A percentile compares a stretch with the other conserved stretches of the same genome.
phyloP scores from a whole-genome alignment of 2,797 vertebrate species.

The Centroberyx gerrardi region DNA sequence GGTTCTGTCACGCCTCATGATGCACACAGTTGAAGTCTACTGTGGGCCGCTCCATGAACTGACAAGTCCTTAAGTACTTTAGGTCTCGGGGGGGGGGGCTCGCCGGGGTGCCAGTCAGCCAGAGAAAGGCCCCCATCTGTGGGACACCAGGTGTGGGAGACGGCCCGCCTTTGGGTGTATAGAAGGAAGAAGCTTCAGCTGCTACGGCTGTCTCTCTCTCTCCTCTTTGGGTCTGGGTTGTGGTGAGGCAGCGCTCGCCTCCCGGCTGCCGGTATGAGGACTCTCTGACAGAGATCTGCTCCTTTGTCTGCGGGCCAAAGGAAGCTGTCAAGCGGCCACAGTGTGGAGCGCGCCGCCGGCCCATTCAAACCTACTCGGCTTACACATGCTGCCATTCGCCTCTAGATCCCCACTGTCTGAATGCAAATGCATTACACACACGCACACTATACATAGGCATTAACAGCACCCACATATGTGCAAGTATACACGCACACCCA shows the following conservation, averaged over 20 bases:
- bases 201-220: slow-evolving; percentile 20
- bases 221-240: slow-evolving; percentile 13
- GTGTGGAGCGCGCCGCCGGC: slow-evolving; percentile 25
- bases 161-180: slow-evolving; percentile 18
- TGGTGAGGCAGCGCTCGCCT: slow-evolving; percentile 14
- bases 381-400: slow-evolving; percentile 29
- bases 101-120: slow-evolving; percentile 58
- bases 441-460: neutral
- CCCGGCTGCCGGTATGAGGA: slow-evolving; percentile 42
- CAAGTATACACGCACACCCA: neutral
- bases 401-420: slow-evolving; percentile 16
- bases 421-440: slow-evolving; percentile 28
- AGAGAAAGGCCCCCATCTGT: slow-evolving; percentile 56
- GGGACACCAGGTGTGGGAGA: slow-evolving; percentile 44
- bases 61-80: slow-evolving; percentile 65
- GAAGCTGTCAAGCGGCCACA: slow-evolving; percentile 69
- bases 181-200: slow-evolving; percentile 31
- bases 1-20: slow-evolving; percentile 44
- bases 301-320: slow-evolving; percentile 67
- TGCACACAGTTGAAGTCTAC: slow-evolving; percentile 58
- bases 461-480: neutral
- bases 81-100: slow-evolving; percentile 39
- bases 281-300: slow-evolving; percentile 65
- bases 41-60: slow-evolving; percentile 49
- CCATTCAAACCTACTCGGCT: slow-evolving; percentile 15